A percentile compares a stretch with the other conserved stretches of the same genome.
Evolutionary conservation across 2,797 vertebrate genomes (phyloP).

Genomic region (Buceros bicornis): DNA sequence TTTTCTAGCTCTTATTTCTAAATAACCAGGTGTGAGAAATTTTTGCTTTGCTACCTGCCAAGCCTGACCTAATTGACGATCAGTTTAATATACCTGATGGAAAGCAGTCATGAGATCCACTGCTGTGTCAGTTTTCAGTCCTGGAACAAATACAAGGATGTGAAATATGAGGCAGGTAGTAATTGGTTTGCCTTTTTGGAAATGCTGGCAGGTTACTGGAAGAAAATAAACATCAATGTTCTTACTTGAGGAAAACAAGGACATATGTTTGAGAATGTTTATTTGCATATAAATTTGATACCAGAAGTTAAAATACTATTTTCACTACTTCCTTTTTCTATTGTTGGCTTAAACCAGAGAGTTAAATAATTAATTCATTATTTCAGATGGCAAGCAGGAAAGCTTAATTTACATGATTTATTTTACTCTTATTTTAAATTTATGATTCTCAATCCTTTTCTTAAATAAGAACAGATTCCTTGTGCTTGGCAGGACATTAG

Average conservation of each 20-base stretch:
- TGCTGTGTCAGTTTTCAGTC: slow-evolving; percentile 30
- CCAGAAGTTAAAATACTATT: slow-evolving; percentile 21
- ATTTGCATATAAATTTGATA: neutral
- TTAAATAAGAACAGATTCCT: neutral
- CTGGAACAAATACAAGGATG: slow-evolving; percentile 8
- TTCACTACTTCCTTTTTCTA: neutral
- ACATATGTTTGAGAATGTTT: neutral
- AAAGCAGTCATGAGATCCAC: slow-evolving; percentile 8
- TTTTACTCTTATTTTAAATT: neutral
- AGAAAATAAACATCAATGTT: slow-evolving; percentile 4
- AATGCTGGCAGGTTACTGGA: neutral
- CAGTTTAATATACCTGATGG: slow-evolving; percentile 28
- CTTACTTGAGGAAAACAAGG: neutral
- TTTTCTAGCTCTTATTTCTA: neutral
- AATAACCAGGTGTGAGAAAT: neutral
- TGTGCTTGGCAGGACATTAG: neutral
- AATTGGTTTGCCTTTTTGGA: slow-evolving; percentile 46
- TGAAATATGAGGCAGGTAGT: slow-evolving; percentile 15
- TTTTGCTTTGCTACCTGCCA: neutral
- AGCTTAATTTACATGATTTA: neutral
- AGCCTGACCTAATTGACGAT: neutral
- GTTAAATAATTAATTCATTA: neutral
- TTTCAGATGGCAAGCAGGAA: slow-evolving; percentile 9
- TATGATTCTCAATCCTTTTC: neutral
- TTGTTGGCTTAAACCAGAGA: neutral